Base-by-base conservation (phyloP, 2,113 vertebrate genomes). In the Colinus virginianus region DNA sequence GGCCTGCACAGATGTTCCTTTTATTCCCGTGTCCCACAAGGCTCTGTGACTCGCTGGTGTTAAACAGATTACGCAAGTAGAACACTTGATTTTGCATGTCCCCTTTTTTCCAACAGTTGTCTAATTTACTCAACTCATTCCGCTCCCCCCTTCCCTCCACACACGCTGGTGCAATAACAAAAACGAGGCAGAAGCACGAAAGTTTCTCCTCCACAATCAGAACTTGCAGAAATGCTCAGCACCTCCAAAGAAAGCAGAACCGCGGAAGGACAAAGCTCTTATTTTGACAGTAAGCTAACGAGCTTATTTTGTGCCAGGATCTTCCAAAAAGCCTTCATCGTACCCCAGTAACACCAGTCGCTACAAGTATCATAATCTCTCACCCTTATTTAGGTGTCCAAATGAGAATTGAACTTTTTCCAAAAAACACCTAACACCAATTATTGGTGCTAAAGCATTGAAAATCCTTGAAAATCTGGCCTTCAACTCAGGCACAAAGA, bases 401-500 rank as follows among this genome's bases (percentile, higher is more conserved):
- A 92, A 92, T 15, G 46, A 82, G 61, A 85, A 87, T 1, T 63
- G 45, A 94, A 87, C 7, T 70, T 80, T 25, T 56, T 19, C 13
- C 4, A 15, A 62, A 49, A 56, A 42, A 19, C 25, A 36, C 7
- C 71, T 77, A 78, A 85, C 92, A 83, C 85, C 92, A 96, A 96
- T 96, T 96, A 95, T 49, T 76, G 78, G 63, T 63, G 78, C 82
- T 95, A 94, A 94, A 96, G 87, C 87, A 83, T 93, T 0, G 42
- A 96, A 96, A 96, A 96, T 96, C 94, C 90, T 89, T 79, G 76
- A 95, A 96, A 96, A 96, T 95, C 94, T 95, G 96, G 89, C 84
- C 93, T 95, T 92, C 84, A 63, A 55, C 71, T 76, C 49, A 0
- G 80, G 90, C 96, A 95, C 94, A 95, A 96, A 93, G 90, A 94